Evolutionary conservation across 2,888 invertebrate species (phyloP).

Genomic region (Drosophila paranaensis): DNA sequence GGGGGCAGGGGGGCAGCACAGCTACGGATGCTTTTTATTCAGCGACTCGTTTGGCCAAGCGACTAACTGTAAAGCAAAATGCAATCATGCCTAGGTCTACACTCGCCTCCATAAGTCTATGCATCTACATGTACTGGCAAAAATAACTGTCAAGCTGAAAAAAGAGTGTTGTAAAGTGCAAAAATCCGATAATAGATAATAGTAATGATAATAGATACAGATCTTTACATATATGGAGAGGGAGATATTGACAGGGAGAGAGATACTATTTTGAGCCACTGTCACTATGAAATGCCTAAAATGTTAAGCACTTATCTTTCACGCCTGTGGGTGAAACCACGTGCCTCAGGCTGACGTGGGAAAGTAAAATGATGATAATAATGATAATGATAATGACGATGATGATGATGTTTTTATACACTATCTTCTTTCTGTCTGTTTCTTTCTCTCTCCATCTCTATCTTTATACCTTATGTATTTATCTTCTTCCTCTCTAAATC

Average conservation of each 20-base stretch:
- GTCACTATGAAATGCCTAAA: not conserved
- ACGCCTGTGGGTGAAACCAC: not conserved
- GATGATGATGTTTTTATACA: too few species aligned
- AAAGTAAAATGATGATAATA: too few species aligned
- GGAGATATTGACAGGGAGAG: too few species aligned
- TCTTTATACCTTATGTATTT: too few species aligned
- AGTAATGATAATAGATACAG: too few species aligned
- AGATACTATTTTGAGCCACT: not conserved
- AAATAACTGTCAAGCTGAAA: too few species aligned
- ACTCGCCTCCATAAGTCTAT: not conserved
- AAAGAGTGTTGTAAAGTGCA: too few species aligned
- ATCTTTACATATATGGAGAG: too few species aligned
- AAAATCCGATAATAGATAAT: too few species aligned
- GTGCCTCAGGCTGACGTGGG: not conserved
- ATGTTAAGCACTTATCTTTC: not conserved
- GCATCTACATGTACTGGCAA: not conserved
- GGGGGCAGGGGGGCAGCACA: not conserved
- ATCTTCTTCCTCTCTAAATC: too few species aligned
- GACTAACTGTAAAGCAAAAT: conserved; percentile 35
- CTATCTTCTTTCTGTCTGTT: too few species aligned
- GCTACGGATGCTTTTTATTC: conserved; percentile 26
- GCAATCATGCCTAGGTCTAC: conserved; percentile 29
- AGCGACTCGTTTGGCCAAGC: conserved; percentile 42
- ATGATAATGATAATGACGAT: too few species aligned
- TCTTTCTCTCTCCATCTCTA: not conserved